Percentiles rank a stretch among this genome's conserved stretches.
Conservation (phyloP, 2,113 vertebrate species). For the Anoura caudifer region DNA sequence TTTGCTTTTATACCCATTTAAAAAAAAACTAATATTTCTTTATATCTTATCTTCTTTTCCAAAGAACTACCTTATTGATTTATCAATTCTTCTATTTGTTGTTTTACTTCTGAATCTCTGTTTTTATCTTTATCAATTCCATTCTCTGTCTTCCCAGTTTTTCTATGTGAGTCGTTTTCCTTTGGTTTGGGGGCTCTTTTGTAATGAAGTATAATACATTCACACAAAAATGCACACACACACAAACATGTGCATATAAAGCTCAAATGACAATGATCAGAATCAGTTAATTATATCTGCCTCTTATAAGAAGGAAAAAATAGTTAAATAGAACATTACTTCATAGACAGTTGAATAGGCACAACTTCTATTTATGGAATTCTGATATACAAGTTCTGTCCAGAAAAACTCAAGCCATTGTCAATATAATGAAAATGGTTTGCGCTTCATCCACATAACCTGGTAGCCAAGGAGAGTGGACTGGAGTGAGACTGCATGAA, state of each 20-base stretch:
- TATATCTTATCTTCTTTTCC: neutral
- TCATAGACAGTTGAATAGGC: neutral
- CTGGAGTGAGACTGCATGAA: too few relatives aligned
- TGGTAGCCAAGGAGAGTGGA: too few relatives aligned
- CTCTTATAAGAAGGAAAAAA: neutral
- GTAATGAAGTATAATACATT: neutral
- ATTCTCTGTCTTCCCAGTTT: neutral
- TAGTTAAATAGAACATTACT: neutral
- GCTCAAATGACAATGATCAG: neutral
- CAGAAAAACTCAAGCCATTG: too few relatives aligned
- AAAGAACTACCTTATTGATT: neutral
- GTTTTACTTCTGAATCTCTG: neutral
- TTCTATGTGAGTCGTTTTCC: neutral
- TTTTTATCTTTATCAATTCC: neutral
- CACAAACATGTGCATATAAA: neutral
- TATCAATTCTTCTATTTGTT: neutral
- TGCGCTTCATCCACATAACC: too few relatives aligned
- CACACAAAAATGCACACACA: neutral
- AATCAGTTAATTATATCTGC: neutral
- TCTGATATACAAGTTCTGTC: neutral
- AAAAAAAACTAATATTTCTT: neutral
- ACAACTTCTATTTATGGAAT: neutral
- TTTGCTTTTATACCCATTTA: neutral
- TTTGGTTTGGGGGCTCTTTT: neutral
- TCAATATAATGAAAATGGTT: too few relatives aligned